These are phyloP conservation scores for Crocidura indochinensis DNA, from an alignment of 2,797 vertebrate species.

Conservation along the genomic window DNA sequence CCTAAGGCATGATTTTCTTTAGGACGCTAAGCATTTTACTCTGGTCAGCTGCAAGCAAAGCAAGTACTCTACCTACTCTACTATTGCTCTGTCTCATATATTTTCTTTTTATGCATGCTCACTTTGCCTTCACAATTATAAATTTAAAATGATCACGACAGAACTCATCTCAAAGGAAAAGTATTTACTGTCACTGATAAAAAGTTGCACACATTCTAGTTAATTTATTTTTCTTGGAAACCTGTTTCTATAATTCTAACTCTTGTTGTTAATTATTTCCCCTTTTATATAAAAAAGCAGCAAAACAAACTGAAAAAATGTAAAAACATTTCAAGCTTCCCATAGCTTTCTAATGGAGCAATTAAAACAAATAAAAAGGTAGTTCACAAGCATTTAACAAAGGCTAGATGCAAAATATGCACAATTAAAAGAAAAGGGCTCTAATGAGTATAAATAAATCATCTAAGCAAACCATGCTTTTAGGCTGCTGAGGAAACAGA, in stretches of 20 bases:
- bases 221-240: constrained; percentile 59
- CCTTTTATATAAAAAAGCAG: constrained; percentile 51
- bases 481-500: constrained; percentile 61
- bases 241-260: constrained; percentile 61
- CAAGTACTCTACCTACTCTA: too few relatives aligned
- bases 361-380: constrained; percentile 72
- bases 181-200: constrained; percentile 36
- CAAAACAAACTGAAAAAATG: constrained; percentile 11
- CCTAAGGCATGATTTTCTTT: too few relatives aligned
- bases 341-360: constrained; percentile 72
- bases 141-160: constrained; percentile 7
- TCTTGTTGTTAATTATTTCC: constrained; percentile 48
- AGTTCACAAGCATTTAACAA: constrained; percentile 52
- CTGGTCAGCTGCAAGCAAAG: too few relatives aligned
- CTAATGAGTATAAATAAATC: constrained; percentile 77
- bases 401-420: constrained; percentile 71
- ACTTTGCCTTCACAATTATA: constrained; percentile 28
- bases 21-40: too few relatives aligned
- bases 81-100: too few relatives aligned
- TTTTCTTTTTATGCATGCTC: not conserved
- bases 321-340: constrained; percentile 51
- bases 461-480: constrained; percentile 48
- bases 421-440: constrained; percentile 80
- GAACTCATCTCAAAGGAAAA: constrained; percentile 12
- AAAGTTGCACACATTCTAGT: constrained; percentile 13